Evolutionary conservation across 1,140 invertebrate species (phyloP).

Genomic region (Hydropsyche tenuis): DNA sequence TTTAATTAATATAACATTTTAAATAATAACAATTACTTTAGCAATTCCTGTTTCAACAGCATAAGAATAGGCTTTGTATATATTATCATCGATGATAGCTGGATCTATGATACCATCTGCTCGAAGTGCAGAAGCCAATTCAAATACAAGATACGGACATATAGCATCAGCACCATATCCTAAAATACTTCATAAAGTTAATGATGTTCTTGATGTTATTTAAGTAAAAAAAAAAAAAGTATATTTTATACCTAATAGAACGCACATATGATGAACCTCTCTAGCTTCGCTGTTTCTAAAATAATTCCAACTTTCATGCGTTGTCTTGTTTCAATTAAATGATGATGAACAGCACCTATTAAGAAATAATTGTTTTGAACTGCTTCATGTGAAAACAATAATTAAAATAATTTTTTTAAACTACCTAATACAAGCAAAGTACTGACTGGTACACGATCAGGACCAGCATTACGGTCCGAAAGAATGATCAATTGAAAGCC

Average conservation of each 20-base stretch:
- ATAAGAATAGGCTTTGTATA: slow-evolving; percentile 76
- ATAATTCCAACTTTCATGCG: slow-evolving; percentile 96
- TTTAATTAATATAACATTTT: slow-evolving; percentile 1
- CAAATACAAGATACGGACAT: slow-evolving; percentile 96
- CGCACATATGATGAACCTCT: slow-evolving; percentile 97
- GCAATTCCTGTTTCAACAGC: slow-evolving; percentile 81
- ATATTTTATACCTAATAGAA: slow-evolving; percentile 74
- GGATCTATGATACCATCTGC: slow-evolving; percentile 82
- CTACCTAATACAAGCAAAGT: slow-evolving; percentile 82
- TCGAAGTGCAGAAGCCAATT: slow-evolving; percentile 82
- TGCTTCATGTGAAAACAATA: slow-evolving; percentile 13
- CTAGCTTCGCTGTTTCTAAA: slow-evolving; percentile 92
- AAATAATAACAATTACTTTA: slow-evolving; percentile 61
- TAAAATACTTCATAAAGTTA: slow-evolving; percentile 42
- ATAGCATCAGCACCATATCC: slow-evolving; percentile 97
- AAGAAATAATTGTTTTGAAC: neutral
- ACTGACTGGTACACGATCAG: slow-evolving; percentile 78
- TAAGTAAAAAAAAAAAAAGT: neutral
- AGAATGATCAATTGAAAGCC: slow-evolving; percentile 89
- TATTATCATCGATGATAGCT: slow-evolving; percentile 79
- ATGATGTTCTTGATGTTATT: neutral
- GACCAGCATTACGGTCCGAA: slow-evolving; percentile 81
- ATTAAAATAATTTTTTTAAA: slow-evolving; percentile 4
- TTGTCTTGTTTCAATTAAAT: slow-evolving; percentile 92
- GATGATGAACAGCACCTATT: slow-evolving; percentile 88